A percentile compares a stretch with the other conserved stretches of the same genome.
These are phyloP conservation scores for Coturnix japonica DNA, from an alignment of 2,113 vertebrate species.

Conservation along the genomic window DNA sequence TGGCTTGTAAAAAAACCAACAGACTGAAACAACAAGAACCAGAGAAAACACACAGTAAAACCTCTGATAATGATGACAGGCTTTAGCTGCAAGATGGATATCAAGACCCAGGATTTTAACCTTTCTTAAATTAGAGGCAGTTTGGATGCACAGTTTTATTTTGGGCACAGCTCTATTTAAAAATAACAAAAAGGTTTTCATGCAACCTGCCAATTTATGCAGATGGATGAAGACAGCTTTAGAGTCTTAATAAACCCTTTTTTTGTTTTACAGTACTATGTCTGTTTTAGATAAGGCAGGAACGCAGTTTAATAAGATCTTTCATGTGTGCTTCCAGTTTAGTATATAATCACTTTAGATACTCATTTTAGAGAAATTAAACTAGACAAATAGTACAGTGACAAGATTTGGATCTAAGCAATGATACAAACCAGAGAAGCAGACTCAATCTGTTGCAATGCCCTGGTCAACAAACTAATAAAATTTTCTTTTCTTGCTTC, in stretches of 20 bases:
- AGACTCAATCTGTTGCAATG: slow-evolving; percentile 39
- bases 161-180: slow-evolving; percentile 17
- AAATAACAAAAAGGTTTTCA: slow-evolving; percentile 53
- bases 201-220: slow-evolving; percentile 37
- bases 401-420: slow-evolving; percentile 24
- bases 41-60: slow-evolving; percentile 53
- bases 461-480: slow-evolving; percentile 51
- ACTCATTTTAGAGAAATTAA: slow-evolving; percentile 38
- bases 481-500: slow-evolving; percentile 47
- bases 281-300: slow-evolving; percentile 55
- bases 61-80: background rate
- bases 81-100: slow-evolving; percentile 13
- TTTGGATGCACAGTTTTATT: slow-evolving; percentile 25
- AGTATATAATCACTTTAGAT: slow-evolving; percentile 45
- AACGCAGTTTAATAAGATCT: slow-evolving; percentile 36
- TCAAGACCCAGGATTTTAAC: slow-evolving; percentile 7
- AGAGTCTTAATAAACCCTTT: slow-evolving; percentile 27
- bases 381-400: slow-evolving; percentile 7
- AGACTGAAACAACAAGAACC: background rate
- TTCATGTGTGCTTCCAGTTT: slow-evolving; percentile 21
- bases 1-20: background rate
- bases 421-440: slow-evolving; percentile 40
- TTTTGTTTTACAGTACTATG: slow-evolving; percentile 32
- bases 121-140: slow-evolving; percentile 22
- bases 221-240: slow-evolving; percentile 46